A percentile compares a stretch with the other conserved stretches of the same genome.
These are phyloP conservation scores for Natrix natrix DNA, from an alignment of 2,797 vertebrate species.

Conservation along the genomic window DNA sequence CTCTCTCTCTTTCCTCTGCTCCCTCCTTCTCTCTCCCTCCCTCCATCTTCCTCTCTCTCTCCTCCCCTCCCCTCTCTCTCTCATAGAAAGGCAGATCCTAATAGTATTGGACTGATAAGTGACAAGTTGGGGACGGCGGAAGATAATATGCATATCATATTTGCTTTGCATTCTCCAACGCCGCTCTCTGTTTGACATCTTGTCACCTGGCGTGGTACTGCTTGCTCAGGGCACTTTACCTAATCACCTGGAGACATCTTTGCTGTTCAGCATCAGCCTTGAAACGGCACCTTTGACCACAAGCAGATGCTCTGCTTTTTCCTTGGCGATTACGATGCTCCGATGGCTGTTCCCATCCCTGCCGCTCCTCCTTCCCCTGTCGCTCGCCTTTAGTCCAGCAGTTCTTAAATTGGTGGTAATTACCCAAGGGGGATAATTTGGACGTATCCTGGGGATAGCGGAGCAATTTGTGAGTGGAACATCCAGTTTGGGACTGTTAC, in stretches of 20 bases:
- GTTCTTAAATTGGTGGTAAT: not conserved
- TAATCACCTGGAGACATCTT: conserved; percentile 13
- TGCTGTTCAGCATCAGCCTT: conserved; percentile 33
- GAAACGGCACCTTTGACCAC: conserved; percentile 54
- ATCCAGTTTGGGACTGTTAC: not conserved
- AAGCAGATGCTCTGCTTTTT: conserved; percentile 37
- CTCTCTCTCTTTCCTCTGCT: too few species aligned
- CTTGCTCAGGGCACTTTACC: conserved; percentile 18
- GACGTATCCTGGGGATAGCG: not conserved
- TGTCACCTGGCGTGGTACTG: conserved; percentile 18
- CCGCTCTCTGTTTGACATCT: not conserved
- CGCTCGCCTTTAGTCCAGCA: not conserved
- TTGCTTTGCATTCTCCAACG: not conserved
- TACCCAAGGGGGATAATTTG: not conserved
- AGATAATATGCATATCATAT: not conserved
- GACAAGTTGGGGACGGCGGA: fast-evolving
- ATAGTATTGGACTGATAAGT: not conserved
- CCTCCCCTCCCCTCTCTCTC: fast-evolving
- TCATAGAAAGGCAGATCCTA: not conserved
- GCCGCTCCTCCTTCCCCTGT: not conserved
- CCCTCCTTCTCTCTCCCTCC: too few species aligned
- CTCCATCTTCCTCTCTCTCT: fast-evolving
- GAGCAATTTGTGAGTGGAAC: not conserved
- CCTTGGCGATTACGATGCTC: conserved; percentile 34
- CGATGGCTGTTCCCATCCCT: conserved; percentile 19